phyloP scores from a whole-genome alignment of 2,797 vertebrate species.

The Australoheros facetus region DNA sequence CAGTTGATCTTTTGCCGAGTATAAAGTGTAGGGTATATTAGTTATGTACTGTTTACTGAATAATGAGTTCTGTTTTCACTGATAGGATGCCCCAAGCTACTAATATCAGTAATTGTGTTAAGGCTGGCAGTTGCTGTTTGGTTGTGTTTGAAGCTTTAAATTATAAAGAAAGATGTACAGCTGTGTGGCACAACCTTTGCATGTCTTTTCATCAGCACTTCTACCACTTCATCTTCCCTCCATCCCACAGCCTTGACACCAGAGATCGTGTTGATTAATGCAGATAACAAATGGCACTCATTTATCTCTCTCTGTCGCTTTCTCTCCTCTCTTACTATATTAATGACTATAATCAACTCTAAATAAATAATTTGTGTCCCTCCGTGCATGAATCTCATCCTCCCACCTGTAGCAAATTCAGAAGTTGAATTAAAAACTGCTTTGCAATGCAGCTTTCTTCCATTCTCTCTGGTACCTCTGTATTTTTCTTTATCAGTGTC shows the following conservation, averaged over 20 bases:
- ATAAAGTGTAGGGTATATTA: background rate
- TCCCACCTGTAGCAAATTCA: conserved; percentile 59
- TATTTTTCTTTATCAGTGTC: conserved; percentile 13
- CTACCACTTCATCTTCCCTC: conserved; percentile 54
- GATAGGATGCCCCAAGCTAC: background rate
- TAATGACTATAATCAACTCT: conserved; percentile 78
- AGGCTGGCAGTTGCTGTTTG: background rate
- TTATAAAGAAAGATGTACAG: background rate
- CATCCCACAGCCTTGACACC: conserved; percentile 44
- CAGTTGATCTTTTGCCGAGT: background rate
- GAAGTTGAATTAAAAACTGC: conserved; percentile 56
- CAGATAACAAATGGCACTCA: conserved; percentile 65
- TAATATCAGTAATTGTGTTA: conserved; percentile 11
- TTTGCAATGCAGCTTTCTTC: conserved; percentile 47
- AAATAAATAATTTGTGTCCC: conserved; percentile 77
- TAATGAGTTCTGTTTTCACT: background rate
- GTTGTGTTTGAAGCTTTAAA: conserved; percentile 4
- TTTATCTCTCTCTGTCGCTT: conserved; percentile 65
- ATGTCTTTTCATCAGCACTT: conserved; percentile 45
- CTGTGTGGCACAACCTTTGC: conserved; percentile 15
- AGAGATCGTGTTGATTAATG: conserved; percentile 72
- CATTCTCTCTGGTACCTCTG: background rate
- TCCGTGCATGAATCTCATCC: conserved; percentile 55
- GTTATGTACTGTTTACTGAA: background rate
- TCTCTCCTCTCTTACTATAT: conserved; percentile 64